Conservation (phyloP, 2,113 vertebrate genomes). For the Semicossyphus pulcher region DNA sequence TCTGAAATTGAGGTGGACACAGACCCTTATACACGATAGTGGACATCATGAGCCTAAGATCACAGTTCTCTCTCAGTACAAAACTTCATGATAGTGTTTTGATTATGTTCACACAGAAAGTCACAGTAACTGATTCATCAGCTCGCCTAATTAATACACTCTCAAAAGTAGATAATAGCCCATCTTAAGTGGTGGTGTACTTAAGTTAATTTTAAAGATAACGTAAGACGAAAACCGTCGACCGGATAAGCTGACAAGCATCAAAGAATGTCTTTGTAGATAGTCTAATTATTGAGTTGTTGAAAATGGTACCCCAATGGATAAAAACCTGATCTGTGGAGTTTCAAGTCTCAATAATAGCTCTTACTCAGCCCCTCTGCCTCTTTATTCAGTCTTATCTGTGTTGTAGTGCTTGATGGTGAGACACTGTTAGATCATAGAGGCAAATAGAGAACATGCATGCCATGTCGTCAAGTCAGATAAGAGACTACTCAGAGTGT, state of each 20-base stretch:
- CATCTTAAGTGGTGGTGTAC: conserved; percentile 58
- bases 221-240: conserved; percentile 81
- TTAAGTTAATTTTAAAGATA: conserved; percentile 73
- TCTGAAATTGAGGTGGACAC: no score
- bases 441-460: conserved; percentile 83
- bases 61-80: no score
- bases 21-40: no score
- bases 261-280: conserved; percentile 88
- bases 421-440: conserved; percentile 78
- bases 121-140: conserved; percentile 53
- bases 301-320: conserved; percentile 76
- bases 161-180: conserved; percentile 39
- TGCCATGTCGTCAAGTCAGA: conserved; percentile 82
- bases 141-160: conserved; percentile 62
- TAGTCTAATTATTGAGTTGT: conserved; percentile 73
- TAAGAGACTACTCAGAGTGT: conserved; percentile 74
- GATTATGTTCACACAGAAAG: conserved; percentile 6
- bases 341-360: conserved; percentile 66
- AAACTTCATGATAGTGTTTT: no score
- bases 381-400: conserved; percentile 77
- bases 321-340: conserved; percentile 75
- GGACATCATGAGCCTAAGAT: no score
- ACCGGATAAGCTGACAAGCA: conserved; percentile 86
- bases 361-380: conserved; percentile 52
- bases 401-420: conserved; percentile 67